A percentile compares a stretch with the other conserved stretches of the same genome.
These are phyloP conservation scores for Lamellibrachia luymesi DNA, from an alignment of 1,140 invertebrate genomes.

Conservation along the genomic window DNA sequence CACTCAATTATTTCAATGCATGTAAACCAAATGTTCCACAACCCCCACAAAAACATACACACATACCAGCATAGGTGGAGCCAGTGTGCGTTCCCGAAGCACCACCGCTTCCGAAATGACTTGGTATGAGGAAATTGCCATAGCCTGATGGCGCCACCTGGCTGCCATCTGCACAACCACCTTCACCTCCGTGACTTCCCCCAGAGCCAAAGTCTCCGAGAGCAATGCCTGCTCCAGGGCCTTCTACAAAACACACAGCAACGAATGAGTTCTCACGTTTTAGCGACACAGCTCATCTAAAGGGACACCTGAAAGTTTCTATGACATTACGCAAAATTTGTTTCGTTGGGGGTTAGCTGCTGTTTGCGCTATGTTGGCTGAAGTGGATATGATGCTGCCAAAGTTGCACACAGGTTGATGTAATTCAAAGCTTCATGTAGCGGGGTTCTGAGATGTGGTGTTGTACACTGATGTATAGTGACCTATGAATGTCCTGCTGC, in stretches of 20 bases:
- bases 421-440: no score
- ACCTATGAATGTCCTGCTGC: no score
- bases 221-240: slow-evolving; percentile 31
- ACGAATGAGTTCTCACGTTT: neutral
- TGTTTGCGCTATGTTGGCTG: no score
- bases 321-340: neutral
- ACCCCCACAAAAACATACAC: neutral
- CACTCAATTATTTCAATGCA: no score
- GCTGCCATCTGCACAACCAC: slow-evolving; percentile 31
- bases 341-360: no score
- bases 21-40: no score
- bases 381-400: no score
- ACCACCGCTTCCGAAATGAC: slow-evolving; percentile 42
- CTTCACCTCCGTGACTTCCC: slow-evolving; percentile 44
- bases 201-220: slow-evolving; percentile 40
- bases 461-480: no score
- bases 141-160: slow-evolving; percentile 33
- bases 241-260: slow-evolving; percentile 24
- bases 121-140: slow-evolving; percentile 39
- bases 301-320: no score
- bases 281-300: neutral
- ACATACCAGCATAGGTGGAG: slow-evolving; percentile 25
- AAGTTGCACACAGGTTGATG: no score
- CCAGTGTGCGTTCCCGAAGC: slow-evolving; percentile 29
- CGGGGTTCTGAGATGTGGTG: no score